A percentile compares a stretch with the other conserved stretches of the same genome.
Conservation (phyloP, 2,797 vertebrate species). For the Clarias platycephalus region DNA sequence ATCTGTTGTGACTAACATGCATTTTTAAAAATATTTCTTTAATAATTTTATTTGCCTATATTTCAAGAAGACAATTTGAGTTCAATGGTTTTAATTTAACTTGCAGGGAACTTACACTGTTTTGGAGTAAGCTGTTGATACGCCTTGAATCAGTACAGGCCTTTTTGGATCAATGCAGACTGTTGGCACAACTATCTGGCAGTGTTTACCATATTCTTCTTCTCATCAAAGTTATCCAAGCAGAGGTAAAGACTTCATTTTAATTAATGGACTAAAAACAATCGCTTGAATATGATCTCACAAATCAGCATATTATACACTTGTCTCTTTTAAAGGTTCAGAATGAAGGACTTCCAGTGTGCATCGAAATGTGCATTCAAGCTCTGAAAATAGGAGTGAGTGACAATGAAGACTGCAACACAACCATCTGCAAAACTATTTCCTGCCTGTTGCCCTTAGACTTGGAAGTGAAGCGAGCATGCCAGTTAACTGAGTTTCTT, state of each 20-base stretch:
- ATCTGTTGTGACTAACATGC: background rate
- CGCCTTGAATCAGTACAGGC: constrained; percentile 89
- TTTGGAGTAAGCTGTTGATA: constrained; percentile 99
- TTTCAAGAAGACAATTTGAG: background rate
- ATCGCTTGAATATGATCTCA: background rate
- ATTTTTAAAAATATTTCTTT: background rate
- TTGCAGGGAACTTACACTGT: constrained; percentile 96
- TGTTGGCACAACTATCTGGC: constrained; percentile 92
- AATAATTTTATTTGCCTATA: background rate
- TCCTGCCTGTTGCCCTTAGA: constrained; percentile 96
- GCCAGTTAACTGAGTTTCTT: constrained; percentile 98
- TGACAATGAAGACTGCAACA: constrained; percentile 90
- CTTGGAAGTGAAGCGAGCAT: constrained; percentile 97
- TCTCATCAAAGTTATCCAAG: constrained; percentile 99
- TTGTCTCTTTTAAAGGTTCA: constrained; percentile 70
- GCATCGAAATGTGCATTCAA: constrained; percentile 97
- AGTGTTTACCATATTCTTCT: constrained; percentile 99
- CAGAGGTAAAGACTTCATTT: constrained; percentile 83
- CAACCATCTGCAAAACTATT: constrained; percentile 98
- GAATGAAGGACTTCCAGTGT: constrained; percentile 93
- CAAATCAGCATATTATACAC: constrained; percentile 17
- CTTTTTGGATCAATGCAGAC: constrained; percentile 92
- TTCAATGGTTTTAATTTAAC: background rate
- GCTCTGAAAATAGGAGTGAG: constrained; percentile 92
- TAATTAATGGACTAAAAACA: background rate